Evolutionary conservation across 1,140 invertebrate genomes (phyloP), one percentile per base, ranked within the genome.

Genomic region (Heliconius nattereri): DNA sequence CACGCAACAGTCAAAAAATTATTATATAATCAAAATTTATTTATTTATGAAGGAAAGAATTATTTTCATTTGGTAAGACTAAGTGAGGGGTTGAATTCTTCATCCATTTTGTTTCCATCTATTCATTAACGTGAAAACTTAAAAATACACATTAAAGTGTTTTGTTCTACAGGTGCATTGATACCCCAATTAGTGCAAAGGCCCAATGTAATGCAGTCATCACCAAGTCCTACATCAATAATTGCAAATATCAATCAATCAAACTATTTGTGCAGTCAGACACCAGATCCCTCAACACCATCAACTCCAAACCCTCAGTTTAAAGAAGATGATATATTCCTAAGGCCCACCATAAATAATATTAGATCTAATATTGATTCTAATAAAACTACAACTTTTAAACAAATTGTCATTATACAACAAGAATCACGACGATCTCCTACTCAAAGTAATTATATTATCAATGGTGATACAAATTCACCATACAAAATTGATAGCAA

Each of bases 171-270:
- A 94, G 92, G 87, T 75, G 76, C 86, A 71, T 71, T 92, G 71
- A 91, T 92, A 81, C 82, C 88, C 6, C 85, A 90, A 73, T 78
- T 85, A 9, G 81, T 94, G 7, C 87, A 88, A 45, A 83, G 90
- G 32, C 91, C 90, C 0, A 94, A 92, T 80, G 83, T 87, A 20
- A 88, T 89, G 84, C 88, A 91, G 75, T 94, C 92, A 2, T 94
- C 94, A 29, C 93, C 94, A 0, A 94, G 94, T 78, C 94, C 93
- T 6, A 94, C 89, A 8, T 92, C 93, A 35, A 91, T 95, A 76
- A 94, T 94, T 60, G 82, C 85, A 35, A 92, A 88, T 83, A 93
- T 94, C 78, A 94, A 95, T 78, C 94, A 94, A 40, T 93, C 94
- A 1, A 94, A 90, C 75, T 94, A 89, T 83, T 84, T 94, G 73